Conservation (phyloP, 2,797 vertebrate species). For the Chelonia mydas region DNA sequence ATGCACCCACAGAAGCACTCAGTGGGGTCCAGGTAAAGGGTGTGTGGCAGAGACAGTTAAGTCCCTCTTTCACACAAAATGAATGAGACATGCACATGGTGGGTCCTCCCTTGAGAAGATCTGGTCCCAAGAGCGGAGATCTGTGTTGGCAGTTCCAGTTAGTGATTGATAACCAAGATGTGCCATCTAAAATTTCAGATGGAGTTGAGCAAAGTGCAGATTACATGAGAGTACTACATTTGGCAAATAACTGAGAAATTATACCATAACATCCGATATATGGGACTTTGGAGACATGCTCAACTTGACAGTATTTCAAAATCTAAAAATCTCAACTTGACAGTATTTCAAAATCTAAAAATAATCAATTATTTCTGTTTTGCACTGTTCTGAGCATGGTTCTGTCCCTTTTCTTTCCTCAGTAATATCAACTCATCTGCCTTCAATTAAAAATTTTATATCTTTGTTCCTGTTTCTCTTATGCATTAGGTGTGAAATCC, state of each 20-base stretch:
- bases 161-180: neutral
- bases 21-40: neutral
- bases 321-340: neutral
- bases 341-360: neutral
- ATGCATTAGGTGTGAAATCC: accelerated
- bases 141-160: neutral
- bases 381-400: neutral
- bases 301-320: neutral
- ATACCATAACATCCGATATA: accelerated
- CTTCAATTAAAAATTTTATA: neutral
- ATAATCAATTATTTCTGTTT: neutral
- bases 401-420: neutral
- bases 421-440: neutral
- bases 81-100: neutral
- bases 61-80: neutral
- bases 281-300: neutral
- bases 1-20: neutral
- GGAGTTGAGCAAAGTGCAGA: neutral
- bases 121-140: neutral
- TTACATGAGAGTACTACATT: neutral
- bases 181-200: neutral
- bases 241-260: slow-evolving; percentile 1
- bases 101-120: neutral
- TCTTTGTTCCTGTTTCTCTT: slow-evolving; percentile 9
- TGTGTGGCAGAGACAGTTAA: neutral